Evolutionary conservation across 2,888 invertebrate genomes (phyloP), one percentile per base, ranked within the genome.

Genomic region (Cybosia mesomella): DNA sequence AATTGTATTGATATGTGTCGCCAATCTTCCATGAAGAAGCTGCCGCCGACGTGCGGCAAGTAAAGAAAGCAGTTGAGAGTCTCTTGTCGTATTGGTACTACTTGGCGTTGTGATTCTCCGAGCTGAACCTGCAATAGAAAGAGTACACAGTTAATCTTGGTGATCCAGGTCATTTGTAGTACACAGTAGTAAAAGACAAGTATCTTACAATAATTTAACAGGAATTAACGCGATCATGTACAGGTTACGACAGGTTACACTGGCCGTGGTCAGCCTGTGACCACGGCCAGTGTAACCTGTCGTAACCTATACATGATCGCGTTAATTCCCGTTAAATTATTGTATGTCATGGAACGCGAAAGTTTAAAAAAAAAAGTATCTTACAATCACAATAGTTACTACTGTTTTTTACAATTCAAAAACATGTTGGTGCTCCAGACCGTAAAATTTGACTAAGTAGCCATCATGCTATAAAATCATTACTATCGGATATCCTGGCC

Each of bases 31-130:
- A 18, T 92, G 93, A 64, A 96, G 92, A 62, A 96, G 89, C 66
- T 96, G 96, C 55, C 96, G 94, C 63, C 97, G 92, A 36, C 97
- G 90, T 0, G 96, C 96, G 0, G 96, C 96, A 73, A 97, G 90
- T 60, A 96, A 87, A 11, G 95, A 95, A 86, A 95, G 92, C 67
- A 96, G 89, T 75, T 96, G 96, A 58, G 95, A 95, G 77, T 96
- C 96, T 43, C 96, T 91, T 8, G 96, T 95, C 34, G 91, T 87
- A 67, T 93, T 94, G 4, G 86, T 80, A 77, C 88, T 91, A 79
- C 89, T 89, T 72, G 89, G 90, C 1, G 91, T 89, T n/a, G 92
- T 89, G 21, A 90, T 85, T 58, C 92, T 87, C 54, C 92, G 84
- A 15, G 77, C 83, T 60, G 85, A 82, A 62, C 91, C 95, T 95